Base-by-base conservation (phyloP, 2,888 invertebrate species). In the Oeneis ivallda region DNA sequence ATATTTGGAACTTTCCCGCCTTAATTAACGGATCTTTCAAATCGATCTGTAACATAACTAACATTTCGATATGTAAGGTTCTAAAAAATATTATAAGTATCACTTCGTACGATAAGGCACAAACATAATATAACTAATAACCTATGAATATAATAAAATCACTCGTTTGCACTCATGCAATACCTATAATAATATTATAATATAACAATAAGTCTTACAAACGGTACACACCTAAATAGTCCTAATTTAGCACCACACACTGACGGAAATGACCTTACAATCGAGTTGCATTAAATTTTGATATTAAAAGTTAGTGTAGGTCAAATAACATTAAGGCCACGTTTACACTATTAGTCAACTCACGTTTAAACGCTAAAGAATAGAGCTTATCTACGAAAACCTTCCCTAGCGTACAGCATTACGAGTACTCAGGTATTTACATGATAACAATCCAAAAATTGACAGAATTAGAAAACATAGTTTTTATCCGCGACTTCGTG, bases 71-170 rank as follows among this genome's bases (percentile, higher is more conserved):
- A 64, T 50, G 50, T 67, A 66, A 57, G 9, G 39, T 74, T 68
- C 62, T 60, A 47, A 32, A 32, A 52, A 15, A 50, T 47, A 70
- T 61, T 15, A 70, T 77, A 81, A 75, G 74, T 81, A 82, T 82
- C 80, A 83, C 76, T 82, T 80, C 75, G 78, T 75, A 79, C 75
- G 77, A 72, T 86, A 88, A 89, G 87, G 88, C 88, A 89, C 86
- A 78, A 80, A 76, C 77, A 78, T 77, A 77, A 72, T 74, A 41
- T 61, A 52, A 41, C 49, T 41, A 54, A 71, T 74, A 75, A 74
- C 70, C 74, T 76, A 71, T 72, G 74, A 68, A 69, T 74, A 74
- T 7, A 71, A 71, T 71, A 73, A 72, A 76, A 74, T 78, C 79
- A 81, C 77, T 76, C 78, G 64, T 72, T 70, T 74, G 76, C 78